phyloP scores from a whole-genome alignment of 35 echinoderm and acorn worm genomes.

The Apostichopus japonicus region DNA sequence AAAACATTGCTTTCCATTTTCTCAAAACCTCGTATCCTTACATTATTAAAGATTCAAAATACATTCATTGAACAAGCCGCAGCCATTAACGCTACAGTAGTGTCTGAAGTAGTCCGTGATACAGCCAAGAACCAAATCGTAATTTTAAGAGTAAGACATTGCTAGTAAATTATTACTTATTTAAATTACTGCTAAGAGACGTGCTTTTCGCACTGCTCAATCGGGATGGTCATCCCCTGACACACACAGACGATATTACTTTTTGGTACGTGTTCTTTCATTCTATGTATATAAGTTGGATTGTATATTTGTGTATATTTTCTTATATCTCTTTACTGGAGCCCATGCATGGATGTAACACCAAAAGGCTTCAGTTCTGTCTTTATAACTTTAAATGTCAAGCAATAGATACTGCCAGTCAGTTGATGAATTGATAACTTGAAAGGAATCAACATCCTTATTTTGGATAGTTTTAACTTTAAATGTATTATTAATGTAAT shows the following conservation, averaged over 20 bases:
- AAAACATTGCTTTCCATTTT: background rate
- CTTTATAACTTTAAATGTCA: no score
- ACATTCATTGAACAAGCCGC: slow-evolving; percentile 20
- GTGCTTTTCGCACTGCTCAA: background rate
- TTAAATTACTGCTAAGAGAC: background rate
- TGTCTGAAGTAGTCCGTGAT: background rate
- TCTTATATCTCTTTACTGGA: no score
- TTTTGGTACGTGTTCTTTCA: background rate
- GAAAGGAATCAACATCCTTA: no score
- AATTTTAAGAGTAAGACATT: background rate
- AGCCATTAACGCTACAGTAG: background rate
- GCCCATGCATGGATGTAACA: no score
- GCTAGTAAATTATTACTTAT: background rate
- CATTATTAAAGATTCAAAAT: background rate
- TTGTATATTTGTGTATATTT: no score
- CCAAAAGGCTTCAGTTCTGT: no score
- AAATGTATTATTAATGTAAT: no score
- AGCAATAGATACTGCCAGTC: no score
- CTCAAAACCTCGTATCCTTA: background rate
- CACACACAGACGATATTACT: background rate
- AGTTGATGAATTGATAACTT: no score
- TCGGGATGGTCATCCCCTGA: background rate
- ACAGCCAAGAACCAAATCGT: slow-evolving; percentile 11
- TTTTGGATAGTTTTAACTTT: no score
- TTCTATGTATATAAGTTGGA: no score